Evolutionary conservation across 2,888 invertebrate species (phyloP).

Genomic region (Leptinotarsa tumamoca): DNA sequence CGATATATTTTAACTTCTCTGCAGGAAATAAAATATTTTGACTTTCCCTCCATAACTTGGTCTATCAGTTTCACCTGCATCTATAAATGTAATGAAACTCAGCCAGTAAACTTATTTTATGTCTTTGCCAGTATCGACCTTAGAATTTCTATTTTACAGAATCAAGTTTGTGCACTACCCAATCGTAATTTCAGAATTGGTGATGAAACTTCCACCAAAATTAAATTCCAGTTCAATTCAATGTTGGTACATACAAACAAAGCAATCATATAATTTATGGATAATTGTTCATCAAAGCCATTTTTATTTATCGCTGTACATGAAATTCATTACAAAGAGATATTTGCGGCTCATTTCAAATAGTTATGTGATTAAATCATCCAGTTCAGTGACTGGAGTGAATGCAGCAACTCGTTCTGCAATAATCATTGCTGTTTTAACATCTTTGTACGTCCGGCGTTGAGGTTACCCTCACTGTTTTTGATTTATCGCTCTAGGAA

Average conservation of each 20-base stretch:
- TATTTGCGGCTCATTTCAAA: slow-evolving; percentile 56
- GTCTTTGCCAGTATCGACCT: too few relatives aligned
- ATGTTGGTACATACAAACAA: slow-evolving; percentile 7
- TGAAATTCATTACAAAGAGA: slow-evolving; percentile 49
- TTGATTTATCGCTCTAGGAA: slow-evolving; percentile 17
- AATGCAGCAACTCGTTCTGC: slow-evolving; percentile 44
- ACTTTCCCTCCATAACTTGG: too few relatives aligned
- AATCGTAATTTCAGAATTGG: too few relatives aligned
- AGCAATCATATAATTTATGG: slow-evolving; percentile 21
- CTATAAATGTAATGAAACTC: too few relatives aligned
- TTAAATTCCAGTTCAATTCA: not conserved
- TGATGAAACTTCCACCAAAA: not conserved
- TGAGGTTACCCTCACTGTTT: slow-evolving; percentile 20
- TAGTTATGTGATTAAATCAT: slow-evolving; percentile 56
- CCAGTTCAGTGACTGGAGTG: slow-evolving; percentile 53
- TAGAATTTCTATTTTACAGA: too few relatives aligned
- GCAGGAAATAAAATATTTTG: too few relatives aligned
- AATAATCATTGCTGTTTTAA: slow-evolving; percentile 26
- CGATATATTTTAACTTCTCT: too few relatives aligned
- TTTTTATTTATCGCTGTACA: slow-evolving; percentile 36
- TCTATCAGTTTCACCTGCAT: too few relatives aligned
- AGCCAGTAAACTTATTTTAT: too few relatives aligned
- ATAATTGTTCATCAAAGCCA: slow-evolving; percentile 25
- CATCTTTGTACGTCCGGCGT: slow-evolving; percentile 18
- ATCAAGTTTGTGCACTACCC: too few relatives aligned